Conservation (phyloP, 2,888 invertebrate genomes). For the Pardosa pseudoannulata region DNA sequence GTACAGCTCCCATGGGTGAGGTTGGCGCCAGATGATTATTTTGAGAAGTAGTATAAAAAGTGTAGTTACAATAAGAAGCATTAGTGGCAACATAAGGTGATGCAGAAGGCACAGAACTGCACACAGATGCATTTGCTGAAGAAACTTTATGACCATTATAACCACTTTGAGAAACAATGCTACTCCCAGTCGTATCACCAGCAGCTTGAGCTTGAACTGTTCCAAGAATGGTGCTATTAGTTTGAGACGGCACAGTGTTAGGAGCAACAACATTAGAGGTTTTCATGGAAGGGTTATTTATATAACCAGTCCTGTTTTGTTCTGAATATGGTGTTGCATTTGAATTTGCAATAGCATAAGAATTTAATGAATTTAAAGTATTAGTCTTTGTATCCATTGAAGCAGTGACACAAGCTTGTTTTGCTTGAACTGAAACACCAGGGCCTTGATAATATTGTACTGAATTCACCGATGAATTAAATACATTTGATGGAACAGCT, state of each 20-base stretch:
- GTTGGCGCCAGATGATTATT: background rate
- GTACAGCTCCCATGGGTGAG: background rate
- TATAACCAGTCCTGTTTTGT: conserved; percentile 1
- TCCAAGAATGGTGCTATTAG: background rate
- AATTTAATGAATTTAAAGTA: conserved; percentile 26
- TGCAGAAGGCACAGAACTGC: background rate
- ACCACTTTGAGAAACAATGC: background rate
- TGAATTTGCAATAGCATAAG: conserved; percentile 14
- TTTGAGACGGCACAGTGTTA: background rate
- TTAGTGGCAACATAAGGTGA: background rate
- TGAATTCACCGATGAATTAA: background rate
- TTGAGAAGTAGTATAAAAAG: background rate
- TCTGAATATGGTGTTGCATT: background rate
- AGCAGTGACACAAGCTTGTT: conserved; percentile 46
- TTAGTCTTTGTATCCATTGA: conserved; percentile 58
- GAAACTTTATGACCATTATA: background rate
- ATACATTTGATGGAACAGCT: background rate
- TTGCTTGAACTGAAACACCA: conserved; percentile 1
- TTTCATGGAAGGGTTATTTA: background rate
- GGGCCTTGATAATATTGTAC: conserved; percentile 32
- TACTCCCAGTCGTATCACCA: background rate
- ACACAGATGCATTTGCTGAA: background rate
- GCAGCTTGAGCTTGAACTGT: background rate
- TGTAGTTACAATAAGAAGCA: background rate
- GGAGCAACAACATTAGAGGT: background rate